Base-by-base conservation (phyloP, 2,888 invertebrate genomes). In the Anthophora plumipes region DNA sequence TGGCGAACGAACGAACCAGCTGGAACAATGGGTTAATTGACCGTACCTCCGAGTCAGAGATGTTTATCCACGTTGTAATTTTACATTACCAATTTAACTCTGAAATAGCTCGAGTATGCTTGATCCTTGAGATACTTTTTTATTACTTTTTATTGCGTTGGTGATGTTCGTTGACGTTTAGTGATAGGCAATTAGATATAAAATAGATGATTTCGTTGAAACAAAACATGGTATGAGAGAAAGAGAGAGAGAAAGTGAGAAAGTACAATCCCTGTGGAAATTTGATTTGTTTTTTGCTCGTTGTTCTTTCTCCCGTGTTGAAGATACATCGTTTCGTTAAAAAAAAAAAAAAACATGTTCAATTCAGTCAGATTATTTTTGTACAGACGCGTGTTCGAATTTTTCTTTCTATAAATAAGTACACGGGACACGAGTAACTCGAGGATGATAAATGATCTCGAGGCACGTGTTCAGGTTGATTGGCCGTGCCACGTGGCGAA, bases 21-120 rank as follows among this genome's bases (percentile, higher is more conserved):
- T 11, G 8, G 74, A 64, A 31, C 50, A 74, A 78, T 82, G 84
- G 73, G 75, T 80, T 80, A 84, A 85, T 85, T 77, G 82, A 82
- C 63, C 60, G 43, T 63, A 72, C 79, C 66, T 79, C 69, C 70
- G 55, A 59, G 60, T 25, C 72, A 61, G 31, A 67, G 25, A 82
- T 67, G 46, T 61, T 64, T 64, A 68, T 54, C 39, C 20, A 81
- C 39, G 59, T 60, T 46, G 43, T 59, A 63, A 64, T 63, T 76
- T 63, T 54, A 48, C 78, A 63, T 79, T 60, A 60, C 25, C 37
- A 60, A n/a, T n/a, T 43, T 43, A 66, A 43, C 17, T 54, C 59
- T 25, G 57, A 61, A 37, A 43, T 71, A 79, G 22, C 22, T 22
- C 59, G 59, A 43, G 63, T 60, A 70, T 37, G 52, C 57, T 79